These are phyloP conservation scores for Habrosyne pyritoides DNA, from an alignment of 2,888 invertebrate species.

Conservation along the genomic window DNA sequence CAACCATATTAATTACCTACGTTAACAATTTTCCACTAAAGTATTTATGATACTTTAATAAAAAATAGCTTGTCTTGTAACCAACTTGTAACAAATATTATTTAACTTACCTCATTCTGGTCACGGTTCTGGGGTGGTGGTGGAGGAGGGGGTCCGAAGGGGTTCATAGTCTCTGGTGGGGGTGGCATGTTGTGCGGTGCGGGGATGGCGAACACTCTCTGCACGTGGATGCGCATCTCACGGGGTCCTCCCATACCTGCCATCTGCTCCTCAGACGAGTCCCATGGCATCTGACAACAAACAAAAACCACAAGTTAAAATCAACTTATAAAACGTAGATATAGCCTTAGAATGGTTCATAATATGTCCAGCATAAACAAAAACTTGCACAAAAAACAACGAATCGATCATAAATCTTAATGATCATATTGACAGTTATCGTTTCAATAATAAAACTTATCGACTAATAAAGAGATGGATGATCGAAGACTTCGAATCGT, in stretches of 20 bases:
- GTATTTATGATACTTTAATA: too few relatives aligned
- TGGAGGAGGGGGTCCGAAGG: conserved; percentile 64
- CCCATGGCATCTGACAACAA: conserved; percentile 73
- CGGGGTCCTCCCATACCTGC: conserved; percentile 59
- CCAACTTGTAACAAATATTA: too few relatives aligned
- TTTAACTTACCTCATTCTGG: conserved; percentile 59
- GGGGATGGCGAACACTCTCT: conserved; percentile 77
- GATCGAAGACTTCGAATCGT: not conserved
- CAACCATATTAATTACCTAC: too few relatives aligned
- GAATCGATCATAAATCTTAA: conserved; percentile 1
- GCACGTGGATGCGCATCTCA: conserved; percentile 81
- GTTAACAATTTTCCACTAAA: too few relatives aligned
- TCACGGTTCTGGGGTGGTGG: conserved; percentile 66
- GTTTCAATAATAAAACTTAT: not conserved
- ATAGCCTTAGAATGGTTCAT: not conserved
- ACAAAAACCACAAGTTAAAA: conserved; percentile 6
- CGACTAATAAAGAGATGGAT: not conserved
- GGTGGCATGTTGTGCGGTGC: conserved; percentile 70
- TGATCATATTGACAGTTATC: not conserved
- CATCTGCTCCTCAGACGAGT: conserved; percentile 77
- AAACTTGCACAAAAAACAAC: not conserved
- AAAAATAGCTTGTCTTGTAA: too few relatives aligned
- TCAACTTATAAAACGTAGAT: not conserved
- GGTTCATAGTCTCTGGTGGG: conserved; percentile 59
- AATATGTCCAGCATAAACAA: not conserved